A percentile compares a stretch with the other conserved stretches of the same genome.
Conservation (phyloP, 1,140 invertebrate species). For the Halyomorpha halys region DNA sequence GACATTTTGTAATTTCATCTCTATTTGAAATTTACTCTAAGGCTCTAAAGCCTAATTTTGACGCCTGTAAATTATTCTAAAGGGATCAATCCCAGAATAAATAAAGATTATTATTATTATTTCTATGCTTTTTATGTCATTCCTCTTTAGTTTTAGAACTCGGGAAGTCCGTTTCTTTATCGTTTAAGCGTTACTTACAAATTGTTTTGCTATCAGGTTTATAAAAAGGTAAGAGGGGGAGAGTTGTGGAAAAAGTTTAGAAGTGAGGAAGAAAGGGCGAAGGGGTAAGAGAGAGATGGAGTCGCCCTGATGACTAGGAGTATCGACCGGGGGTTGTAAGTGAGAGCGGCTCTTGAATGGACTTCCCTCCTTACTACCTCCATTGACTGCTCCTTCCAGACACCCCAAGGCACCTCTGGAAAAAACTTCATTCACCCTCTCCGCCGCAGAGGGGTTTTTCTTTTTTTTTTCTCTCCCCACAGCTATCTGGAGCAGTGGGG, state of each 20-base stretch:
- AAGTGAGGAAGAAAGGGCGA: not conserved
- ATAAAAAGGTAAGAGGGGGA: not conserved
- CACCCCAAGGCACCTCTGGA: not conserved
- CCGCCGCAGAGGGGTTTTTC: not conserved
- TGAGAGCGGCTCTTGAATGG: not conserved
- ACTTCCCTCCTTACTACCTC: not conserved
- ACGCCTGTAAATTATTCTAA: too few relatives aligned
- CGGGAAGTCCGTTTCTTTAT: too few relatives aligned
- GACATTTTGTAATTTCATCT: too few relatives aligned
- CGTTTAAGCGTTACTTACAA: too few relatives aligned
- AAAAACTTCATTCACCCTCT: constrained; percentile 14
- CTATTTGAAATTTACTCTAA: too few relatives aligned
- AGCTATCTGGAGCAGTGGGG: not conserved
- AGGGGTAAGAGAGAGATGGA: not conserved
- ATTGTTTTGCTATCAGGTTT: too few relatives aligned
- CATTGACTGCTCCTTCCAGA: constrained; percentile 18
- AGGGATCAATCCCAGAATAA: too few relatives aligned
- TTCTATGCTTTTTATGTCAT: too few relatives aligned
- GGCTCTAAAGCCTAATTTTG: too few relatives aligned
- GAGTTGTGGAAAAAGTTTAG: not conserved
- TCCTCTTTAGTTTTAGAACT: too few relatives aligned
- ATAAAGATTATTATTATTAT: too few relatives aligned
- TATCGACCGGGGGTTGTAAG: not conserved
- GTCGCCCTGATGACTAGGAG: not conserved
- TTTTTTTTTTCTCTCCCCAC: not conserved